phyloP scores from a whole-genome alignment of 2,797 vertebrate species.

The Zalophus californianus region DNA sequence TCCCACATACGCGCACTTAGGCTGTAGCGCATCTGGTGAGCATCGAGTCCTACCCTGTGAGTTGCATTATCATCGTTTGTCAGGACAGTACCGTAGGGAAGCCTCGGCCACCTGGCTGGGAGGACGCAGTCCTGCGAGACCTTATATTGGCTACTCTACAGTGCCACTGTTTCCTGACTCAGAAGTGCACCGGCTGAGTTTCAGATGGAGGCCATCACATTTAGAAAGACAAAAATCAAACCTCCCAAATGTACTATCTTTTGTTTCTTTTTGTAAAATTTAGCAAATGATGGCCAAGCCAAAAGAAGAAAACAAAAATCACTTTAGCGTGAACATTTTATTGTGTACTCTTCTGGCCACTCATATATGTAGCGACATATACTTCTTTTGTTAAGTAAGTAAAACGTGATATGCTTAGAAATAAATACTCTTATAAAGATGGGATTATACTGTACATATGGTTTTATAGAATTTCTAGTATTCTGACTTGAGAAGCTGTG shows the following conservation, averaged over 20 bases:
- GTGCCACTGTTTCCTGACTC: not conserved
- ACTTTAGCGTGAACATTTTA: not conserved
- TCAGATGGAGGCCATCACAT: not conserved
- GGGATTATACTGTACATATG: rapidly evolving
- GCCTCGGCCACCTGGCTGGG: not conserved
- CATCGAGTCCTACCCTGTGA: rapidly evolving
- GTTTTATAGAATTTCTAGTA: not conserved
- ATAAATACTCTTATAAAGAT: too few relatives aligned
- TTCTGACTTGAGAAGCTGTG: not conserved
- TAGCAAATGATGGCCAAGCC: not conserved
- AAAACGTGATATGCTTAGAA: not conserved
- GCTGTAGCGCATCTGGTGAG: not conserved
- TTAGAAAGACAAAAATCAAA: not conserved
- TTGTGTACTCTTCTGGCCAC: not conserved
- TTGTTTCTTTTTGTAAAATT: constrained; percentile 9
- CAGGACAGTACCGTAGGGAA: not conserved
- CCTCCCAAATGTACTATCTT: not conserved
- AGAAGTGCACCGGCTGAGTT: not conserved
- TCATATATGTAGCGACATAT: rapidly evolving
- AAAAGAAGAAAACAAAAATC: not conserved
- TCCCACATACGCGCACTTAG: not conserved
- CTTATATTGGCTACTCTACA: not conserved
- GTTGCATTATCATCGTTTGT: not conserved
- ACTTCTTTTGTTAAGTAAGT: not conserved
- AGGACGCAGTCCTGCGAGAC: not conserved